Evolutionary conservation across 2,113 vertebrate species (phyloP), one percentile per base, ranked within the genome.

Genomic region (Seriola rivoliana): DNA sequence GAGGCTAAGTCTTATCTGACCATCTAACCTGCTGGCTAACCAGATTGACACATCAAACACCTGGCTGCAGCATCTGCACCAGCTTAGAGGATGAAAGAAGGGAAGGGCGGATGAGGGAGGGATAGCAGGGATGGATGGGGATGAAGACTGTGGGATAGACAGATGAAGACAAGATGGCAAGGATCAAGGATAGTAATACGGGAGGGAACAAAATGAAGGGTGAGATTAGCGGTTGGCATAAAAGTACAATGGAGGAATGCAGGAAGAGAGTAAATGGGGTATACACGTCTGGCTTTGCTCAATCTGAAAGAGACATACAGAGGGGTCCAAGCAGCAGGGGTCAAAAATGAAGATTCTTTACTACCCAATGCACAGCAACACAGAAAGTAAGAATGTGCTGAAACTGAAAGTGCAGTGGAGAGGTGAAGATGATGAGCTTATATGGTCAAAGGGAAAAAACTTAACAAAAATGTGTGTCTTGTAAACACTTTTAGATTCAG

Each of bases 111-210:
- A 79, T 44, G 75, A 78, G 57, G 40, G 42, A 68, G 59, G 54
- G 52, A 48, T 8, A 34, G 14, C 13, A 67, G 38, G 34, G 79
- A 80, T 67, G 78, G 75, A 83, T 12, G 25, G 14, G 65, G 68
- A 66, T 71, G 29, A 71, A 71, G 59, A 82, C 44, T 67, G 12
- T 57, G 46, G 54, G 68, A 82, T 8, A 58, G 55, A 75, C 64
- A 57, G 72, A 86, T 81, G 48, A 81, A 76, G 72, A 79, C 23
- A 79, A 74, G 50, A 84, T 52, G 80, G 40, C 34, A 62, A 67
- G 32, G 72, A 90, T 89, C 64, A 66, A 69, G 67, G 70, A 75
- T 14, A 29, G 69, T 65, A 54, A 84, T 46, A 66, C 14, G 58
- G 1, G 36, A 42, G 52, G 48, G 25, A 81, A 71, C 12, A 78